phyloP scores from a whole-genome alignment of 2,113 vertebrate species.

The Ellobius talpinus region DNA sequence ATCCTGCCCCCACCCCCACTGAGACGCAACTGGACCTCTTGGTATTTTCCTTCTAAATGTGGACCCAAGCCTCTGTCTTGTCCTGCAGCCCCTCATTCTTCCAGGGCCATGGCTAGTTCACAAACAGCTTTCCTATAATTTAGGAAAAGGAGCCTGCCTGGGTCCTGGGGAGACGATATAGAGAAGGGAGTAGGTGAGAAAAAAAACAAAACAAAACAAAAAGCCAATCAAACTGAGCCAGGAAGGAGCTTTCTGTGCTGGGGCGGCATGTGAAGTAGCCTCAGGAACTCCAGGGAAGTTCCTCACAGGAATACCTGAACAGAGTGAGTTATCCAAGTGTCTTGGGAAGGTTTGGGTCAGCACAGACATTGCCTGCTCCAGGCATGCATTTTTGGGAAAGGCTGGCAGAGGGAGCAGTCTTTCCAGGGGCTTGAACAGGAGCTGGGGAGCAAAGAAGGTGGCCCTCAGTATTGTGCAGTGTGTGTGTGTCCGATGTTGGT shows the following conservation, averaged over 20 bases:
- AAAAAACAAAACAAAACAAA: not conserved
- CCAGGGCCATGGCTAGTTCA: not conserved
- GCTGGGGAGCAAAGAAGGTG: not conserved
- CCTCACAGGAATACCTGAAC: not conserved
- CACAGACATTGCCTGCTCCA: not conserved
- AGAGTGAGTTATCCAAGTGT: not conserved
- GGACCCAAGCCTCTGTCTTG: not conserved
- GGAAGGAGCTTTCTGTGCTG: not conserved
- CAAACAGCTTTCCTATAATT: not conserved
- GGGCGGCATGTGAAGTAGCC: too few species aligned
- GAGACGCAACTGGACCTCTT: not conserved
- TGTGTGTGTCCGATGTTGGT: not conserved
- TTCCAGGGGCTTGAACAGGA: not conserved
- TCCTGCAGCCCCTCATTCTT: not conserved
- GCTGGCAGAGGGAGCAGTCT: not conserved
- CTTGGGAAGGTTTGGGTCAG: not conserved
- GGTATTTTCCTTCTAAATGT: constrained; percentile 52
- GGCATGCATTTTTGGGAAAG: not conserved
- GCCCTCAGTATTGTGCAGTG: too few species aligned
- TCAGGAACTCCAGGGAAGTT: not conserved
- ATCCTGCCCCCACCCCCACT: not conserved
- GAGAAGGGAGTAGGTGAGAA: not conserved
- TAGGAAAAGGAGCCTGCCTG: not conserved
- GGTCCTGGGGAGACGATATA: not conserved
- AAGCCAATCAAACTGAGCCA: not conserved